Conservation (phyloP, 2,797 vertebrate species). For the Enteromius fasciolatus region DNA sequence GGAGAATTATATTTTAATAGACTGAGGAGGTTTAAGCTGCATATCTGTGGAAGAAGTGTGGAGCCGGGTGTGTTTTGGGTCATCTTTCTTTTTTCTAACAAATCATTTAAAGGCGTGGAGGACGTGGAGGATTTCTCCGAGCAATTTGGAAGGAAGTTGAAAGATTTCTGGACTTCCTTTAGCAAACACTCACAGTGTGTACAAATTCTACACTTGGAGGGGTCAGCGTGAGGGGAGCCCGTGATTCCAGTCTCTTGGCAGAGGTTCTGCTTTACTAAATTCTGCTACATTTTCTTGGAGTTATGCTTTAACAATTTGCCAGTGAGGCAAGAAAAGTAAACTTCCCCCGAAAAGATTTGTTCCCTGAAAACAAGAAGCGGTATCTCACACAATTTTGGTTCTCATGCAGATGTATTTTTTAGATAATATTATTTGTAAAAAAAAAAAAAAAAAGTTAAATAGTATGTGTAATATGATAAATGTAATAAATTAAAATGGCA, state of each 20-base stretch:
- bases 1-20: background rate
- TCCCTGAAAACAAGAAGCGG: background rate
- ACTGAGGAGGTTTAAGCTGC: background rate
- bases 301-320: constrained; percentile 8
- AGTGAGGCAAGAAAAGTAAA: constrained; percentile 18
- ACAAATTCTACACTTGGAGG: constrained; percentile 39
- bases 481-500: background rate
- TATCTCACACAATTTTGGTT: background rate
- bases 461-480: background rate
- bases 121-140: constrained; percentile 24
- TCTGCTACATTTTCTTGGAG: constrained; percentile 2
- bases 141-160: constrained; percentile 43
- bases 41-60: background rate
- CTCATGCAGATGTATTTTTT: background rate
- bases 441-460: background rate
- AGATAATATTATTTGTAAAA: background rate
- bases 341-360: background rate
- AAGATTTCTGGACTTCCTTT: constrained; percentile 48
- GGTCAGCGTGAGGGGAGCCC: constrained; percentile 41
- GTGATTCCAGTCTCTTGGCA: constrained; percentile 33
- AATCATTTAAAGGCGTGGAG: constrained; percentile 26
- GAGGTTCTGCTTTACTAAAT: background rate
- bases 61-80: background rate
- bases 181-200: constrained; percentile 47
- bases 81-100: constrained; percentile 23